Evolutionary conservation across 2,113 vertebrate genomes (phyloP), one percentile per base, ranked within the genome.

Genomic region (Charina bottae): DNA sequence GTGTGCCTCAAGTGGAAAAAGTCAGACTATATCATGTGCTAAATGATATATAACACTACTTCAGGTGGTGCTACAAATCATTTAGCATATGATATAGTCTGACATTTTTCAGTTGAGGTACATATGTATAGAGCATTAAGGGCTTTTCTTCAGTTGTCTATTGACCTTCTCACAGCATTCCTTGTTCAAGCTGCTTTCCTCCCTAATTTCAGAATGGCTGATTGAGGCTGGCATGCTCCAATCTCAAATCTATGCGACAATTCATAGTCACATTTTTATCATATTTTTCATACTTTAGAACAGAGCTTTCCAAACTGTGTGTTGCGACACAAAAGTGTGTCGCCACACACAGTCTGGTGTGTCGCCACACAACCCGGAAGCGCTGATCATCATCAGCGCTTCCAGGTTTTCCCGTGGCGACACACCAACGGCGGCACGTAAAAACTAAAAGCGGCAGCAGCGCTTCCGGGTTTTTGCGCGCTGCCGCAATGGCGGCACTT

Each of bases 41-140:
- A 2, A 13, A 89, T 93, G 94, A 83, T 54, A 42, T 12, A 6
- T 37, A 88, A 85, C 15, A 55, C 72, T 92, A 83, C 12, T 64
- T n/a, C 26, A 64, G 1, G 24, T 28, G 26, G 26, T 64, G 11
- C 62, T 28, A 64, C 26, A 64, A 12, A 64, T 64, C 62, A 64
- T 10, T 64, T 28, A 64, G 26, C 62, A 64, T 64, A 64, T 64
- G 26, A 28, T 64, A 64, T 1, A 64, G 26, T 64, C 62, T 23
- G 58, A 15, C 28, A 68, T 95, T 94, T 92, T 92, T 87, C 94
- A 4, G n/a, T 88, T 37, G 92, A 92, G 12, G 90, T 87, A 93
- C 60, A 4, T 28, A 68, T 11, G 1, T 68, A 24, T 0, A 84
- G 83, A 93, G 42, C 21, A 21, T 88, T 12, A 19, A 92, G 0